phyloP scores from a whole-genome alignment of 2,113 vertebrate genomes.

The Felis chaus region DNA sequence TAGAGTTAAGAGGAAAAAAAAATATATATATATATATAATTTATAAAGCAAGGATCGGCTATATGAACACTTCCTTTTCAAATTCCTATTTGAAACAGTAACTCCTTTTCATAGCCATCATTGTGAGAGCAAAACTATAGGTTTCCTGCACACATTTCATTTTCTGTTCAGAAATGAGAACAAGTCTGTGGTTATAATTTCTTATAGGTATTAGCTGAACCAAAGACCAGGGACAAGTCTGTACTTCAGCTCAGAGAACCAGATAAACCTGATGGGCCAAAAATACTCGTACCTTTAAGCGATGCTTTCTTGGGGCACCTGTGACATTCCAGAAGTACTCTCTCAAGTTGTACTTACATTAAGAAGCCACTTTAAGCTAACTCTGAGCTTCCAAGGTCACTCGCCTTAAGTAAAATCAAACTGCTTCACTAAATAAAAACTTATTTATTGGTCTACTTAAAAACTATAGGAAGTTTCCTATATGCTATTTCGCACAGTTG shows the following conservation, averaged over 20 bases:
- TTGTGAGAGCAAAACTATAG: conserved; percentile 26
- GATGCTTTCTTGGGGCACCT: background rate
- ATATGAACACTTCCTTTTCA: background rate
- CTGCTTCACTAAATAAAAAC: background rate
- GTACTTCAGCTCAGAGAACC: conserved; percentile 39
- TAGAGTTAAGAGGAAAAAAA: background rate
- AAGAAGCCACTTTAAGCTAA: background rate
- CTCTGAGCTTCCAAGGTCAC: background rate
- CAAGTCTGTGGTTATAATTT: conserved; percentile 9
- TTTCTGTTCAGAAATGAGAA: conserved; percentile 49
- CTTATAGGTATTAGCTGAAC: conserved; percentile 14
- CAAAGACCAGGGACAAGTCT: conserved; percentile 47
- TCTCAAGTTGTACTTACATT: background rate
- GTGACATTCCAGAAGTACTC: background rate
- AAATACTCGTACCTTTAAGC: conserved; percentile 6
- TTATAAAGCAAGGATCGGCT: background rate
- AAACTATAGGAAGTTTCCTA: background rate
- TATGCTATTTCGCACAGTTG: background rate
- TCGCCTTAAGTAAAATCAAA: background rate
- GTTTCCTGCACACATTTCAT: background rate
- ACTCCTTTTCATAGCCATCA: background rate
- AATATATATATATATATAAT: background rate
- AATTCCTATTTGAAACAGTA: conserved; percentile 32
- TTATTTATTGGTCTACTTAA: background rate
- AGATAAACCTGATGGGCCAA: background rate